Conservation (phyloP, 2,888 invertebrate species). For the Ametastegia equiseti region DNA sequence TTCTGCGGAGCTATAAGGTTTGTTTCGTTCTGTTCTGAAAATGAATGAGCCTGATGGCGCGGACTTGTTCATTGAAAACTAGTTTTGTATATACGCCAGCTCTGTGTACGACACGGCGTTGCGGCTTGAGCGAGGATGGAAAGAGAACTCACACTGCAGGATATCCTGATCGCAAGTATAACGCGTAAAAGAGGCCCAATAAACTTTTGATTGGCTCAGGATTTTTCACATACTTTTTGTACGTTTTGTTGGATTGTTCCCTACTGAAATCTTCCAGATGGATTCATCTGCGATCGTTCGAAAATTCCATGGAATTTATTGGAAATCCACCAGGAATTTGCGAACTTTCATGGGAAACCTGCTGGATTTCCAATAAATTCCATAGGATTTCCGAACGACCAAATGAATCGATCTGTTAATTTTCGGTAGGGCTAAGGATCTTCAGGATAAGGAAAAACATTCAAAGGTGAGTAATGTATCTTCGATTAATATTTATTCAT, state of each 20-base stretch:
- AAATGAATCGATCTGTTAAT: no score
- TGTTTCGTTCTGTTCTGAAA: constrained; percentile 17
- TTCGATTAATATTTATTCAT: background rate
- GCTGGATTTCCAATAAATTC: no score
- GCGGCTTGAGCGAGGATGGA: constrained; percentile 7
- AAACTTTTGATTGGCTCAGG: constrained; percentile 12
- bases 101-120: constrained; percentile 29
- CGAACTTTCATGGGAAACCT: no score
- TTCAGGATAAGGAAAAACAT: background rate
- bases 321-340: no score
- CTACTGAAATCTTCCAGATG: no score
- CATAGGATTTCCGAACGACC: no score
- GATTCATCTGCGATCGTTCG: no score
- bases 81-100: constrained; percentile 39
- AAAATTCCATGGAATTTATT: no score
- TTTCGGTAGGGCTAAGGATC: no score
- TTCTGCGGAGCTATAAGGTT: background rate
- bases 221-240: background rate
- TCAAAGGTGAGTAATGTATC: background rate
- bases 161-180: constrained; percentile 19
- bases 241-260: background rate
- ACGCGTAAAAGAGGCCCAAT: constrained; percentile 6
- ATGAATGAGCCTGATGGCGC: constrained; percentile 38
- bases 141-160: constrained; percentile 8
- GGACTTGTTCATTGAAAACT: constrained; percentile 44